A percentile compares a stretch with the other conserved stretches of the same genome.
phyloP scores from a whole-genome alignment of 1,140 invertebrate species.

The Drosophila teissieri region DNA sequence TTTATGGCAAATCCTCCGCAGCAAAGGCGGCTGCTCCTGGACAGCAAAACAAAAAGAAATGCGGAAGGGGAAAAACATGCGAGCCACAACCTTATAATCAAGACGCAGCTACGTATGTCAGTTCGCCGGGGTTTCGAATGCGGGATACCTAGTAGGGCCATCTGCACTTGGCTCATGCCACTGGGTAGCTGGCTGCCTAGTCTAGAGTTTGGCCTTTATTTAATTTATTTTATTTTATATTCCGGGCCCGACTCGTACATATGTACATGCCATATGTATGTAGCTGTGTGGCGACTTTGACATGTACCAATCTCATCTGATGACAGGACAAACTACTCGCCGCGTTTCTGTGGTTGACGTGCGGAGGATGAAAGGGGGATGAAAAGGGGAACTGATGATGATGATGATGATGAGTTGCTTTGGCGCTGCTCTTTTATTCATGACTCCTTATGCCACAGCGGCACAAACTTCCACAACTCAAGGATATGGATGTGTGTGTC shows the following conservation, averaged over 20 bases:
- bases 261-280: no score
- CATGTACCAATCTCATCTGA: conserved; percentile 3
- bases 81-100: conserved; percentile 29
- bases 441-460: conserved; percentile 43
- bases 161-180: neutral
- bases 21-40: conserved; percentile 1
- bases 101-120: neutral
- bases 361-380: no score
- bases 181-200: neutral
- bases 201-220: conserved; percentile 13
- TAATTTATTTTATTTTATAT: conserved; percentile 44
- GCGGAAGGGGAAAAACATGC: neutral
- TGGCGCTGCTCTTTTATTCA: conserved; percentile 45
- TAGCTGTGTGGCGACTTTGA: conserved; percentile 2
- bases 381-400: neutral
- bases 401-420: conserved; percentile 8
- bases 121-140: no score
- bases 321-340: conserved; percentile 1
- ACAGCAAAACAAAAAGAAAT: neutral
- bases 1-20: conserved; percentile 52
- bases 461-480: conserved; percentile 23
- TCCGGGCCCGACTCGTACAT: neutral
- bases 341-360: neutral
- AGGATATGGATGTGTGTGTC: neutral
- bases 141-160: neutral